Percentiles rank a stretch among this genome's conserved stretches.
Conservation (phyloP, 1,140 invertebrate genomes). For the Pseudomyrmex gracilis region DNA sequence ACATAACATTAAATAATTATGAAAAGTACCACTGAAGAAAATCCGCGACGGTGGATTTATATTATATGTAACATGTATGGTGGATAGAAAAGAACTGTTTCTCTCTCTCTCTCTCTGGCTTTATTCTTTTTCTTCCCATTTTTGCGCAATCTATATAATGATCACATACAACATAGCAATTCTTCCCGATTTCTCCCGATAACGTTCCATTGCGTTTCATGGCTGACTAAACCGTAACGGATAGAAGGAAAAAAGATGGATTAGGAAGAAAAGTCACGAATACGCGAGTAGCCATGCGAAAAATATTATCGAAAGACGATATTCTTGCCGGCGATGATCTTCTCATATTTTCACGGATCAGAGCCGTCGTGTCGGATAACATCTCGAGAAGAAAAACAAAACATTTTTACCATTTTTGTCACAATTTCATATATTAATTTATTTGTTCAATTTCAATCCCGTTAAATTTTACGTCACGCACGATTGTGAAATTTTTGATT, state of each 20-base stretch:
- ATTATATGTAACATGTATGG: neutral
- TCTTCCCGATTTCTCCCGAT: neutral
- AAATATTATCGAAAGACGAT: conserved; percentile 25
- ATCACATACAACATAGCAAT: neutral
- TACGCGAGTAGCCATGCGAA: neutral
- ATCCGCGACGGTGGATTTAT: too few species aligned
- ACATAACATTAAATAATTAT: conserved; percentile 8
- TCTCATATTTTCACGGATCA: neutral
- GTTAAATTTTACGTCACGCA: neutral
- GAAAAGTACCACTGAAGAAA: neutral
- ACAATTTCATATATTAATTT: neutral
- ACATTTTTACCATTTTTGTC: neutral
- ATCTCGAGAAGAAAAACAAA: neutral
- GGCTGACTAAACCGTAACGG: neutral
- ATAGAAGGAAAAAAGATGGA: neutral
- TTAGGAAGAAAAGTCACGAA: neutral
- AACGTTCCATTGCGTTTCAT: conserved; percentile 17
- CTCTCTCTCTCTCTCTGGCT: neutral
- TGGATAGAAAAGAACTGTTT: neutral
- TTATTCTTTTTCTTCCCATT: neutral
- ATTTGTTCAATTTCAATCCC: neutral
- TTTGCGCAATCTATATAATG: neutral
- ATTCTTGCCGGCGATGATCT: neutral
- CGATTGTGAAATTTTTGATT: neutral
- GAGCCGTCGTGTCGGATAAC: neutral